Base-by-base conservation (phyloP, 1,140 invertebrate genomes). In the Dufourea novaeangliae region DNA sequence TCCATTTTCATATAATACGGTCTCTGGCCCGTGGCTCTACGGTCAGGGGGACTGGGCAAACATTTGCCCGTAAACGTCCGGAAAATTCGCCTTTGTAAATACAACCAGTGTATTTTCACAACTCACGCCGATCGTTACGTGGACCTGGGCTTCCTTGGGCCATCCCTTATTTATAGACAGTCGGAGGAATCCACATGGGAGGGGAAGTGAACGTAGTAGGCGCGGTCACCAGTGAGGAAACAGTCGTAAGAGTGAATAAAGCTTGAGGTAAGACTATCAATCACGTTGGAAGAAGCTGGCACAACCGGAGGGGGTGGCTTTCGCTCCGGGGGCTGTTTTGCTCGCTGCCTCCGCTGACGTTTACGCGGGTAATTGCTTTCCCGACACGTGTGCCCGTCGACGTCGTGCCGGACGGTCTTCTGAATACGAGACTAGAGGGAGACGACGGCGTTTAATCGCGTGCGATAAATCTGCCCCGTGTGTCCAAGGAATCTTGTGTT, bases 351-450 rank as follows among this genome's bases (percentile, higher is more conserved):
- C 59, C 59, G 46, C 20, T 50, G 66, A 75, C 46, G 56, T 79
- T 79, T 70, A 74, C 68, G 44, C 66, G 59, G 57, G 52, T 79
- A 83, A 84, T 83, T 84, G 75, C 76, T 83, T 83, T 54, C 39
- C 61, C 34, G 57, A 46, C 74, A 64, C 68, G 50, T 41, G 74
- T 46, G 61, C 59, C 27, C 27, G 25, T 3, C 25, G 25, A 20
- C 64, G 37, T 46, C 80, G 52, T 52, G 50, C 34, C 27, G 50
- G 46, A 73, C 67, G 64, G 27, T 62, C 54, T 59, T 78, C 32
- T 70, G 46, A 71, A 75, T 78, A 70, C 67, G 22, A 32, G 46
- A 61, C 54, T 14, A 25, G n/a, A 56, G 63, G n/a, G 22, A 10
- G 27, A 44, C 32, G 4, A 59, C 57, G 57, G 34, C n/a, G 56